These are phyloP conservation scores for Nephrotoma appendiculata DNA, from an alignment of 2,888 invertebrate species.

Conservation along the genomic window DNA sequence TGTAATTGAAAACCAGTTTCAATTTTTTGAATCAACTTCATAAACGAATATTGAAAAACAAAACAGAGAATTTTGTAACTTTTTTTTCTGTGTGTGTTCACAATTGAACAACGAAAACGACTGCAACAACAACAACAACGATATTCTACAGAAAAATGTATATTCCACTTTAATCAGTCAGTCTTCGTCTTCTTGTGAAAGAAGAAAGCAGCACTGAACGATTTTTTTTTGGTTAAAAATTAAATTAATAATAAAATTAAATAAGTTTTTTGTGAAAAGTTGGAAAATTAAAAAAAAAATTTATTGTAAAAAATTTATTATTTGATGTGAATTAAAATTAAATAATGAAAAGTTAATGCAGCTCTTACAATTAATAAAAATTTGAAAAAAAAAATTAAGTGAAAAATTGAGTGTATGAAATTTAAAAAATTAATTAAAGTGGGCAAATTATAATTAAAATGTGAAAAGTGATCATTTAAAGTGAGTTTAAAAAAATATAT, in stretches of 20 bases:
- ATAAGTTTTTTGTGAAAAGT: neutral
- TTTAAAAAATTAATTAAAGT: neutral
- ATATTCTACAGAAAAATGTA: neutral
- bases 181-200: conserved; percentile 3
- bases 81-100: neutral
- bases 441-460: neutral
- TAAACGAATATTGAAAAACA: neutral
- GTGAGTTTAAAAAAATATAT: neutral
- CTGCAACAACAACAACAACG: neutral
- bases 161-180: neutral
- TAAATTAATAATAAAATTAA: conserved; percentile 10
- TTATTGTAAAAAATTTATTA: neutral
- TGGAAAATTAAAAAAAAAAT: neutral
- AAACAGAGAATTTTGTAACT: neutral
- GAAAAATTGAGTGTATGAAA: neutral
- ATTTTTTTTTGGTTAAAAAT: neutral
- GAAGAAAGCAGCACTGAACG: conserved; percentile 5
- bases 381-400: neutral
- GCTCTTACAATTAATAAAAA: neutral
- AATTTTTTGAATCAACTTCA: neutral
- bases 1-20: neutral
- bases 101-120: neutral
- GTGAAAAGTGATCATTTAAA: neutral
- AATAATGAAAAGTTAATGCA: neutral
- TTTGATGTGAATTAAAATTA: neutral